Evolutionary conservation across 2,888 invertebrate species (phyloP).

Genomic region (Chalcis sispes): DNA sequence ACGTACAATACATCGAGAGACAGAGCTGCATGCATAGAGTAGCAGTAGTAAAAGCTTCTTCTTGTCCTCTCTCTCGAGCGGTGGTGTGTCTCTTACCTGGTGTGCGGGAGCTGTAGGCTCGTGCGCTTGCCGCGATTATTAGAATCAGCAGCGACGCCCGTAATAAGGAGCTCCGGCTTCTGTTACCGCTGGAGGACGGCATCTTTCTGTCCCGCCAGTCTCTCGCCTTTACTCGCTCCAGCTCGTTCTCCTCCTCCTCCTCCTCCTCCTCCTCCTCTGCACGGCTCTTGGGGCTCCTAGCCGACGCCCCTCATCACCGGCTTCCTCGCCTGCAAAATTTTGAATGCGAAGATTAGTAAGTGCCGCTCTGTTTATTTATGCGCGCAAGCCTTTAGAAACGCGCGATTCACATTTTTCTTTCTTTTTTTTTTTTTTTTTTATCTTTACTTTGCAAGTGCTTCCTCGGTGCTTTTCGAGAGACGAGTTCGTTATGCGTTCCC

Average conservation of each 20-base stretch:
- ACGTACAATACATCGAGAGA: too few species aligned
- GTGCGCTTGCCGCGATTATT: constrained; percentile 69
- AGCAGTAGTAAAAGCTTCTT: too few species aligned
- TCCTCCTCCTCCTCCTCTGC: constrained; percentile 51
- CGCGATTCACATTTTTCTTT: too few species aligned
- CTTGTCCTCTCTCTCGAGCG: too few species aligned
- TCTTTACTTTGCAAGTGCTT: neutral
- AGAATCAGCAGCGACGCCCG: constrained; percentile 72
- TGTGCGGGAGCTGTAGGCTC: constrained; percentile 71
- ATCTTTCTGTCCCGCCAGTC: constrained; percentile 63
- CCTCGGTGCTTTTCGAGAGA: too few species aligned
- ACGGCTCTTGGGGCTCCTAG: constrained; percentile 30
- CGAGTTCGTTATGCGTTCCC: too few species aligned
- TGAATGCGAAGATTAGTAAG: neutral
- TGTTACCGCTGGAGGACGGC: constrained; percentile 69
- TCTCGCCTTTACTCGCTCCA: constrained; percentile 66
- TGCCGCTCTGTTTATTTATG: too few species aligned
- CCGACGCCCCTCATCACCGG: constrained; percentile 75
- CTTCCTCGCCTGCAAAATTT: constrained; percentile 64
- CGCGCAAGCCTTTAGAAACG: neutral
- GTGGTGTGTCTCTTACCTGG: constrained; percentile 68
- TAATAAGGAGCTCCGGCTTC: constrained; percentile 63
- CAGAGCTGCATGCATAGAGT: too few species aligned
- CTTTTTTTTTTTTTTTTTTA: too few species aligned
- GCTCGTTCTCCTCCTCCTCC: constrained; percentile 53